Base-by-base conservation (phyloP, 1,140 invertebrate genomes). In the Heliconius hermathena region DNA sequence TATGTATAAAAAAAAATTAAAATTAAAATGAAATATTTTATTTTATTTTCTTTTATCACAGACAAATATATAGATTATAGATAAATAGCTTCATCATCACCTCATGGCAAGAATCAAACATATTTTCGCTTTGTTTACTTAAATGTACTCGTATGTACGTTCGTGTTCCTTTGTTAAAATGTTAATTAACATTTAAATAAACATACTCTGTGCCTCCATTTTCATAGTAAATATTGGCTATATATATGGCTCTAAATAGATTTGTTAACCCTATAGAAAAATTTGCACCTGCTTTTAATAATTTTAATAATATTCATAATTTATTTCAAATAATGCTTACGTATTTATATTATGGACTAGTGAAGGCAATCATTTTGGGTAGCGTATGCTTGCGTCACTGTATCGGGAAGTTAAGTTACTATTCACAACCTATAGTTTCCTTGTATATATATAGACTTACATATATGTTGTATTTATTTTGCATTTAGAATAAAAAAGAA, bases 381-480 rank as follows among this genome's bases (percentile, higher is more conserved):
- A 66, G 22, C 9, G n/a, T 57, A 2, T 26, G n/a, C 22, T 26
- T 66, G n/a, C 60, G 60, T 66, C 60, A 66, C 29, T 66, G 26
- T 29, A 13, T 66, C 13, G 60, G 26, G 60, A 66, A 66, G 60
- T 66, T 66, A 29, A 26, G 60, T 66, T 60, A 60, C 54, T 8
- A 66, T 66, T 66, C 60, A 66, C n/a, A 16, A 66, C 60, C 60
- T 29, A 26, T 66, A 6, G 60, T 66, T 66, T 66, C 60, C 60
- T 66, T 16, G 29, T 66, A 26, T 66, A 66, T 66, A 29, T 8
- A 29, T n/a, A 26, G 8, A 4, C 16, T 16, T 46, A 11, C 11
- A 13, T 46, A 46, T 0, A 60, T 54, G 52, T 60, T 60, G 57
- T 60, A 36, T 36, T 36, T 8, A 5, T 6, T 0, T 60, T 13